Percentiles rank a stretch among this genome's conserved stretches.
Conservation (phyloP, 2,797 vertebrate genomes). For the Clarias laeviceps region DNA sequence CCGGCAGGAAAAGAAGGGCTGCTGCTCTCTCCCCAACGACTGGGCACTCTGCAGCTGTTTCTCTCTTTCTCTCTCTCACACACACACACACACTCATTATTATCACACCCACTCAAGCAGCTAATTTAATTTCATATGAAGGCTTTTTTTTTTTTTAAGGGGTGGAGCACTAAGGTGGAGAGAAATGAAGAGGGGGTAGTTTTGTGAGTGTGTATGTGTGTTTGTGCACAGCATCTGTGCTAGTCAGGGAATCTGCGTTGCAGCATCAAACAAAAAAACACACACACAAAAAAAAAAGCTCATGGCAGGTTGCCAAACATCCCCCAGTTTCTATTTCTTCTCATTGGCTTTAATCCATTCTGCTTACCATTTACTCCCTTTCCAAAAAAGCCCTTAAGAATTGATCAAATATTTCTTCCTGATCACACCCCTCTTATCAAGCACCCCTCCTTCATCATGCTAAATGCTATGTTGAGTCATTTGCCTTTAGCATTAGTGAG, state of each 20-base stretch:
- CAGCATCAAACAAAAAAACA: constrained; percentile 36
- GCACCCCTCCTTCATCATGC: constrained; percentile 1
- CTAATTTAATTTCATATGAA: constrained; percentile 45
- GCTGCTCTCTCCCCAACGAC: constrained; percentile 53
- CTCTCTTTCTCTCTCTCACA: constrained; percentile 11
- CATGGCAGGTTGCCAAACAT: constrained; percentile 44
- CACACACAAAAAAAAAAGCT: constrained; percentile 25
- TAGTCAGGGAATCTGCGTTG: constrained; percentile 40
- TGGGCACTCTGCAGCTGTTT: constrained; percentile 51
- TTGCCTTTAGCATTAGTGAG: background rate
- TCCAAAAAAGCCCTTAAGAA: constrained; percentile 35
- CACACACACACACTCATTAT: constrained; percentile 2
- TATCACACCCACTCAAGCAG: constrained; percentile 32
- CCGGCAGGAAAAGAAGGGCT: constrained; percentile 58
- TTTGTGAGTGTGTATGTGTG: constrained; percentile 21
- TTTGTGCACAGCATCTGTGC: constrained; percentile 32
- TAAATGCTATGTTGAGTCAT: constrained; percentile 20
- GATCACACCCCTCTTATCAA: background rate
- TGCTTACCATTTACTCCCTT: constrained; percentile 25
- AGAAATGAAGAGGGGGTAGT: constrained; percentile 17
- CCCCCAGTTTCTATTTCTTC: constrained; percentile 41
- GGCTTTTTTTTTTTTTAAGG: constrained; percentile 23
- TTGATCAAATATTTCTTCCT: constrained; percentile 27
- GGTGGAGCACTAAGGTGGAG: constrained; percentile 14
- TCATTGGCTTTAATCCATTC: constrained; percentile 42